Percentiles rank a stretch among this genome's conserved stretches.
phyloP scores from a whole-genome alignment of 2,797 vertebrate genomes.

The Tinamus major region DNA sequence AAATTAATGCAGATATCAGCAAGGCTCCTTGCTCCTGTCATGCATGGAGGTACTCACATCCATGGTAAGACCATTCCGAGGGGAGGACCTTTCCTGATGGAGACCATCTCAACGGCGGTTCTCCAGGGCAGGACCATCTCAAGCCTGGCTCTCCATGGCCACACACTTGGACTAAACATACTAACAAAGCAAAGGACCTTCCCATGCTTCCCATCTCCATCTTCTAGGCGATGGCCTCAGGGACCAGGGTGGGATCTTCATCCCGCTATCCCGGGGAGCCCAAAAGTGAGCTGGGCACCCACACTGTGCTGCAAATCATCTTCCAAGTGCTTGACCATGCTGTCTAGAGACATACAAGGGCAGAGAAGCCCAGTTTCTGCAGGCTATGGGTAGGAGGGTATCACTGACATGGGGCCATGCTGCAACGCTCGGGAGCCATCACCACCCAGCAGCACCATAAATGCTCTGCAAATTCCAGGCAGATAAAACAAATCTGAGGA shows the following conservation, averaged over 20 bases:
- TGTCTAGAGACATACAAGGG: neutral
- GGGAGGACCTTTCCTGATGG: neutral
- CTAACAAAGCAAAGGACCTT: neutral
- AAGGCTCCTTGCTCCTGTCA: fast-evolving
- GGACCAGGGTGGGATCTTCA: neutral
- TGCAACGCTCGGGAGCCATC: neutral
- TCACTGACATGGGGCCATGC: too few relatives aligned
- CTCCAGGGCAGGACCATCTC: neutral
- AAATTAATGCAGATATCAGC: neutral
- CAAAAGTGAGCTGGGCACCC: neutral
- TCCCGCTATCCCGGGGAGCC: neutral
- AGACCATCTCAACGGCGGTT: neutral
- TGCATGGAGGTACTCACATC: conserved; percentile 12
- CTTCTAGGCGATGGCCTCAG: fast-evolving
- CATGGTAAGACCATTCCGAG: neutral
- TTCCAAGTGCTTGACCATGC: neutral
- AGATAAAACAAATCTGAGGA: conserved; percentile 6
- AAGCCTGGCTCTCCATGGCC: neutral
- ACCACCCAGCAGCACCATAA: fast-evolving
- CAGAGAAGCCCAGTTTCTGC: neutral
- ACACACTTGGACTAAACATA: neutral
- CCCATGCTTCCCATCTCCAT: neutral
- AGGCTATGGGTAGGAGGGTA: neutral
- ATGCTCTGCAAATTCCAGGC: neutral
- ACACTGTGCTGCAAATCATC: neutral